Evolutionary conservation across 2,113 vertebrate species (phyloP), one percentile per base, ranked within the genome.

Genomic region (Leucoraja erinaceus): DNA sequence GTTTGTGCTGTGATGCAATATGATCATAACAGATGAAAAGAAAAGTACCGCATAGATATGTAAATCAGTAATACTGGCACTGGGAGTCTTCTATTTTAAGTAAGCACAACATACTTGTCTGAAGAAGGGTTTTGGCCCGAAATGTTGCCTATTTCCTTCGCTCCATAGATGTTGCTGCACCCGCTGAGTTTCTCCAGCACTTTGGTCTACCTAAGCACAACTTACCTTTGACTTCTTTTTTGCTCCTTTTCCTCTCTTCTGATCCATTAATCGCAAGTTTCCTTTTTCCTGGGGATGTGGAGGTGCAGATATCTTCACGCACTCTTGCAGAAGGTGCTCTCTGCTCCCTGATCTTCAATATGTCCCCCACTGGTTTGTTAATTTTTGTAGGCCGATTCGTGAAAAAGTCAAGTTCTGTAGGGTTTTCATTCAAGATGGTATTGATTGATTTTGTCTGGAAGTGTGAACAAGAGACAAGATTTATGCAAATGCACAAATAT

Each of bases 201-300:
- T 47, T 47, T 47, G 0, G 38, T 47, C 38, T 47, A 47, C 38
- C 38, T 25, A 28, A 56, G 22, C 38, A 56, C 20, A 28, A 22
- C 6, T 33, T 66, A 95, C 95, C 95, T 95, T n/a, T 0, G 20
- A 93, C 93, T 70, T 77, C 96, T 93, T 95, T 96, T 93, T 93
- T 95, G 12, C 95, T 96, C 0, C 92, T 93, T 0, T 38, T 95
- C 56, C 20, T 28, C 20, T 78, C 96, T 74, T 84, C 76, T 1
- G 93, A 83, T 3, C 11, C 93, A 47, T 78, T 77, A 28, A 70
- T 78, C n/a, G 93, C 93, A 22, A 83, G 25, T 47, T 94, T 94
- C 93, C 96, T 95, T 94, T 97, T 97, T 1, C 93, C 94, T 92
- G 93, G 93, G 2, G 83, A 54, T 16, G 38, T 11, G 56, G 54